Evolutionary conservation across 1,140 invertebrate genomes (phyloP).

Genomic region (Microplitis demolitor): DNA sequence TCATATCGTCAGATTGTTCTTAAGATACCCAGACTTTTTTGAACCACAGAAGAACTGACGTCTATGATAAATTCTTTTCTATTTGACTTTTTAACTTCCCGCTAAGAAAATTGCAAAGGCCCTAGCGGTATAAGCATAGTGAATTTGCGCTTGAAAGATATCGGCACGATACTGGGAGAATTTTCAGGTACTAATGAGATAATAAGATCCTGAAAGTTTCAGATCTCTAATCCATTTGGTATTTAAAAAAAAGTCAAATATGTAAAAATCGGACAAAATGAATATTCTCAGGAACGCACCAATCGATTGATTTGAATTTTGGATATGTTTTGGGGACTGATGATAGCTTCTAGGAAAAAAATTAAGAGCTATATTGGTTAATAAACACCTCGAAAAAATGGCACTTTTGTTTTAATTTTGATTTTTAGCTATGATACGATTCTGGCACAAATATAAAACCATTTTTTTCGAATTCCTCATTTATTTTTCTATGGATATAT

Average conservation of each 20-base stretch:
- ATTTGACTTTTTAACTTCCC: no score
- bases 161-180: neutral
- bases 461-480: neutral
- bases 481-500: no score
- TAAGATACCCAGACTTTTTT: no score
- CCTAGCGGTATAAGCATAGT: neutral
- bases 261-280: neutral
- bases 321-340: neutral
- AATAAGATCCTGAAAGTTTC: slow-evolving; percentile 1
- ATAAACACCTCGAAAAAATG: neutral
- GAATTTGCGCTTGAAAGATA: neutral
- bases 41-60: no score
- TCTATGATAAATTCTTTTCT: no score
- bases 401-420: neutral
- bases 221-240: neutral
- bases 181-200: neutral
- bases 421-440: neutral
- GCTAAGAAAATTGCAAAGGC: no score
- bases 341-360: neutral
- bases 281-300: neutral
- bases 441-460: neutral
- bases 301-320: neutral
- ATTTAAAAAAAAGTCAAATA: neutral
- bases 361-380: neutral
- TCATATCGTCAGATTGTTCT: no score